phyloP scores from a whole-genome alignment of 2,797 vertebrate genomes.

The Catostomus latipinnis region DNA sequence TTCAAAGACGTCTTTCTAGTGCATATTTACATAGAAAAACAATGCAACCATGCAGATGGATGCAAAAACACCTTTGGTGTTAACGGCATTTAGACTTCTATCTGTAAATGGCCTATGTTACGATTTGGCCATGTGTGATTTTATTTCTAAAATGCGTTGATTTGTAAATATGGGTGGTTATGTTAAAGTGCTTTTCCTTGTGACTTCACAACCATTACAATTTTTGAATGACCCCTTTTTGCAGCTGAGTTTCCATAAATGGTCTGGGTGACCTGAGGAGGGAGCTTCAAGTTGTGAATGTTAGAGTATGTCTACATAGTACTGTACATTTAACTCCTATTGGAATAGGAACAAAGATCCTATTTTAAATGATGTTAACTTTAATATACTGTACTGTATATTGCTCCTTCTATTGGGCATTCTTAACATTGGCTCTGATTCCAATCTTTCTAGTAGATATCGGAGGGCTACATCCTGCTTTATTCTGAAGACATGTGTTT shows the following conservation, averaged over 20 bases:
- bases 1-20: too few species aligned
- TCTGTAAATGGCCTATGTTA: background rate
- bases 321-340: too few species aligned
- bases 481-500: conserved; percentile 38
- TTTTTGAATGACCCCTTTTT: background rate
- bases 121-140: background rate
- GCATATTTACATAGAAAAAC: too few species aligned
- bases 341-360: too few species aligned
- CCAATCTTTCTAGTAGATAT: conserved; percentile 6
- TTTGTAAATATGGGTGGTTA: background rate
- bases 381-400: background rate
- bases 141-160: background rate
- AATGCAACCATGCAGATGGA: too few species aligned
- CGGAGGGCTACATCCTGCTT: background rate
- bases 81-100: too few species aligned
- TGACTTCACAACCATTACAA: background rate
- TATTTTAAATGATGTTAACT: background rate
- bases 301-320: background rate
- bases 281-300: too few species aligned
- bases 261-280: background rate
- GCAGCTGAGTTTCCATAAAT: background rate
- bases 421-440: background rate
- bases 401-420: background rate
- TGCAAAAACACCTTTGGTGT: too few species aligned
- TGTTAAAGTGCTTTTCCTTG: background rate